These are phyloP conservation scores for Oncopeltus fasciatus DNA, from an alignment of 1,140 invertebrate genomes.

Conservation along the genomic window DNA sequence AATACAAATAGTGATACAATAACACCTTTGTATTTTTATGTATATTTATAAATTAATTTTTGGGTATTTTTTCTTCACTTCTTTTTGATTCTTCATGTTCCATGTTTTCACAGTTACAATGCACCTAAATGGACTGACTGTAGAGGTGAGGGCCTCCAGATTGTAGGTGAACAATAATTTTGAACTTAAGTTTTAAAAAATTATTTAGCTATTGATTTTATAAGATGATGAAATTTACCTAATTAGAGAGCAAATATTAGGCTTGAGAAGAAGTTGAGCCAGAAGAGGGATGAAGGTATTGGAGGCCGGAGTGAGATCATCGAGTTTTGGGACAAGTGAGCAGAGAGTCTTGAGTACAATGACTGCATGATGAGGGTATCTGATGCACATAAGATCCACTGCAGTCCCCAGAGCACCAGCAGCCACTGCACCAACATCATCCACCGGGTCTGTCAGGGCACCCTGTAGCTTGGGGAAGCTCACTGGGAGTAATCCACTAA, in stretches of 20 bases:
- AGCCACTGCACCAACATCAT: slow-evolving; percentile 88
- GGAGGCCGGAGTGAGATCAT: slow-evolving; percentile 82
- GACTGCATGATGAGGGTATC: slow-evolving; percentile 33
- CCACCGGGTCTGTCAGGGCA: slow-evolving; percentile 69
- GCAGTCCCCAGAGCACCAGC: slow-evolving; percentile 79
- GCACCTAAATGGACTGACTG: too few species aligned
- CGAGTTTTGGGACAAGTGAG: slow-evolving; percentile 65
- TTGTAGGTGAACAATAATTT: too few species aligned
- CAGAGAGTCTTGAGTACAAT: slow-evolving; percentile 45
- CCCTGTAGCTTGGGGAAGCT: slow-evolving; percentile 52
- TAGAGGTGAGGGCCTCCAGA: too few species aligned
- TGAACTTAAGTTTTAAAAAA: too few species aligned
- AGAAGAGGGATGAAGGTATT: slow-evolving; percentile 85
- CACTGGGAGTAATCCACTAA: slow-evolving; percentile 46
- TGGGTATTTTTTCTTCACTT: too few species aligned
- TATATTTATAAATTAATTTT: too few species aligned
- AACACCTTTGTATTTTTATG: too few species aligned
- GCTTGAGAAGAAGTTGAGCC: slow-evolving; percentile 64
- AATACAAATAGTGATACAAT: too few species aligned
- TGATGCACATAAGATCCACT: slow-evolving; percentile 43
- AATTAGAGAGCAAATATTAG: slow-evolving; percentile 36
- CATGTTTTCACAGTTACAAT: too few species aligned
- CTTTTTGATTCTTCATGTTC: too few species aligned
- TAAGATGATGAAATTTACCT: slow-evolving; percentile 27
- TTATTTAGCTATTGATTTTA: background rate